Evolutionary conservation across 1,140 invertebrate genomes (phyloP), one percentile per base, ranked within the genome.

Genomic region (Lasaia peninsularis): DNA sequence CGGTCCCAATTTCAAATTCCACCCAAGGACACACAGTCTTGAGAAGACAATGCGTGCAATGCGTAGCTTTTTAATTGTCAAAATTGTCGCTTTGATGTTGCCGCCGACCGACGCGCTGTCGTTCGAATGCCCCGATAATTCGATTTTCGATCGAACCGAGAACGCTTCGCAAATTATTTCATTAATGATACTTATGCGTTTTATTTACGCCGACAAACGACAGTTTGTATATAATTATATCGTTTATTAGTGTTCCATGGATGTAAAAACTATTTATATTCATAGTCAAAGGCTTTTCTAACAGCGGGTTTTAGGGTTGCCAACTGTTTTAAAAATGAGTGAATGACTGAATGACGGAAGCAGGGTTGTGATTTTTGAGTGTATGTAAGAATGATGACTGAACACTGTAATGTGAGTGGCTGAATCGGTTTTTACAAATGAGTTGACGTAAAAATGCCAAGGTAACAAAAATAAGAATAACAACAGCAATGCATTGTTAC

Each of bases 11-110:
- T 67, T 72, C 63, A 70, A 71, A 86, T 86, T 81, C 82, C 75
- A 65, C 61, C 70, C 82, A 86, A 86, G 82, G 82, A 79, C 82
- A 82, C 71, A 58, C 58, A 62, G 65, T 52, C 65, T 63, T 52
- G 63, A 61, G 64, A 64, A 73, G 63, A 69, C 78, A 71, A 76
- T 74, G 77, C 68, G 62, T 60, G 75, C 73, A 61, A 83, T 81
- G 69, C 70, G 62, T 62, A 69, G 78, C 75, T 61, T 78, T 86
- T 84, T 84, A 84, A 86, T 86, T 86, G 79, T 79, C 80, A 69
- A 82, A 82, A 84, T 81, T 81, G 58, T 52, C 60, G 44, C 68
- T 82, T 84, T 86, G 80, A 81, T 57, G 58, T 61, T 44, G 75
- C 77, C 76, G 80, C 63, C 73, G 56, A 50, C 60, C 53, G 55